A percentile compares a stretch with the other conserved stretches of the same genome.
These are phyloP conservation scores for Sitta europaea DNA, from an alignment of 2,113 vertebrate genomes.

Conservation along the genomic window DNA sequence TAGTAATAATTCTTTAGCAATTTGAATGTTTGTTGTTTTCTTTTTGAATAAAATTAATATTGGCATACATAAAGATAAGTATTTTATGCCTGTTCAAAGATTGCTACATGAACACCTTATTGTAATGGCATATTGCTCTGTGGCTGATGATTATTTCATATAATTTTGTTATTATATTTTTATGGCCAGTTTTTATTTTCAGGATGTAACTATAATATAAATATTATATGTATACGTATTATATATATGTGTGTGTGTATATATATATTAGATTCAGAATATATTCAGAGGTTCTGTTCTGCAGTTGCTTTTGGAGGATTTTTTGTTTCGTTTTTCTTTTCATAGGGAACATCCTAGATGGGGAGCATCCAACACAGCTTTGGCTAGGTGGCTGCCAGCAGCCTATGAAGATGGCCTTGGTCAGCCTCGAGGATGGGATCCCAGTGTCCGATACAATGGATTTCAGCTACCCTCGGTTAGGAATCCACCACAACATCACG, in stretches of 20 bases:
- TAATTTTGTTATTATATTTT: not conserved
- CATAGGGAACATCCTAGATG: slow-evolving; percentile 84
- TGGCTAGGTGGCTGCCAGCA: slow-evolving; percentile 91
- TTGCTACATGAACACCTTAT: not conserved
- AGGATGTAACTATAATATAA: not conserved
- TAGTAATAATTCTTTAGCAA: not conserved
- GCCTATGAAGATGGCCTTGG: slow-evolving; percentile 87
- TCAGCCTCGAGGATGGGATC: slow-evolving; percentile 91
- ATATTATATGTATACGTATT: not conserved
- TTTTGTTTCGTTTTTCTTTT: not conserved
- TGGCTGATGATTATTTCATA: not conserved
- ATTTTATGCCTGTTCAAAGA: not conserved
- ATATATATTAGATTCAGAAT: not conserved
- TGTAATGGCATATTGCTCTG: not conserved
- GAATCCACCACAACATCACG: not conserved
- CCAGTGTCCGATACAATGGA: slow-evolving; percentile 73
- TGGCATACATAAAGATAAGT: not conserved
- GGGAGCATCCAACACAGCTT: slow-evolving; percentile 85
- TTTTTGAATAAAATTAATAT: not conserved
- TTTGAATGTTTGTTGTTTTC: not conserved
- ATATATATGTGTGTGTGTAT: too few relatives aligned
- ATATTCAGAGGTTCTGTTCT: not conserved
- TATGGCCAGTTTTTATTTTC: not conserved
- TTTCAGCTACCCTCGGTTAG: slow-evolving; percentile 86
- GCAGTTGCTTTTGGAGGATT: accelerated